These are phyloP conservation scores for Lithophane socia DNA, from an alignment of 2,888 invertebrate species.

Conservation along the genomic window DNA sequence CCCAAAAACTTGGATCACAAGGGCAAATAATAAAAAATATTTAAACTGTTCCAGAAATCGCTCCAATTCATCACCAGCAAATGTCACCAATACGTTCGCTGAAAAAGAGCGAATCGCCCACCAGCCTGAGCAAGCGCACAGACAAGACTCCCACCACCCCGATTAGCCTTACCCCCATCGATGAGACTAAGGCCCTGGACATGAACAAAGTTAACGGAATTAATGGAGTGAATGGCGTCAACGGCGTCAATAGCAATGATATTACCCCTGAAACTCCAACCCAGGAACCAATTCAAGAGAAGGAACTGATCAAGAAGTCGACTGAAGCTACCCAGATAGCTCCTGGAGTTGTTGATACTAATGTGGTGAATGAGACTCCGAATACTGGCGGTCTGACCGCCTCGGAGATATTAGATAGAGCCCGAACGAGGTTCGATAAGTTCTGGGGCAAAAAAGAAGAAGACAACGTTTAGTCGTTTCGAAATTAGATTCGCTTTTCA, in stretches of 20 bases:
- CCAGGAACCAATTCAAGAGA: slow-evolving; percentile 79
- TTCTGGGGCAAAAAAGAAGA: slow-evolving; percentile 95
- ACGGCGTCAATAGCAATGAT: slow-evolving; percentile 78
- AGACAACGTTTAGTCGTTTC: slow-evolving; percentile 87
- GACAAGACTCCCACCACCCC: slow-evolving; percentile 89
- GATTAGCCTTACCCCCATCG: slow-evolving; percentile 87
- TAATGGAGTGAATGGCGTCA: slow-evolving; percentile 74
- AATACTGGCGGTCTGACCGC: slow-evolving; percentile 90
- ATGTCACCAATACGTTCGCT: slow-evolving; percentile 89
- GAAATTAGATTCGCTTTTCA: slow-evolving; percentile 64
- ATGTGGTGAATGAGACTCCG: slow-evolving; percentile 86
- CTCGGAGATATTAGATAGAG: slow-evolving; percentile 94
- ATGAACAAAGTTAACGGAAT: slow-evolving; percentile 85
- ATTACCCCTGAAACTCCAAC: slow-evolving; percentile 85
- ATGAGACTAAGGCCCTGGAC: slow-evolving; percentile 87
- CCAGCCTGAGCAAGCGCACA: slow-evolving; percentile 86
- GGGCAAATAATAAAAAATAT: slow-evolving; percentile 56
- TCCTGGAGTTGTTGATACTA: slow-evolving; percentile 90
- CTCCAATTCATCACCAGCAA: slow-evolving; percentile 89
- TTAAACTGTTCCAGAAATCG: slow-evolving; percentile 86
- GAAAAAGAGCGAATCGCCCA: slow-evolving; percentile 88
- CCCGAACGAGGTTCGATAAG: slow-evolving; percentile 95
- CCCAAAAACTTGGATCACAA: slow-evolving; percentile 42
- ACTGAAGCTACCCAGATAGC: slow-evolving; percentile 88
- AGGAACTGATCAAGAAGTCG: slow-evolving; percentile 86